Percentiles rank a stretch among this genome's conserved stretches.
phyloP scores from a whole-genome alignment of 2,113 vertebrate species.

The Motacilla tschutschensis region DNA sequence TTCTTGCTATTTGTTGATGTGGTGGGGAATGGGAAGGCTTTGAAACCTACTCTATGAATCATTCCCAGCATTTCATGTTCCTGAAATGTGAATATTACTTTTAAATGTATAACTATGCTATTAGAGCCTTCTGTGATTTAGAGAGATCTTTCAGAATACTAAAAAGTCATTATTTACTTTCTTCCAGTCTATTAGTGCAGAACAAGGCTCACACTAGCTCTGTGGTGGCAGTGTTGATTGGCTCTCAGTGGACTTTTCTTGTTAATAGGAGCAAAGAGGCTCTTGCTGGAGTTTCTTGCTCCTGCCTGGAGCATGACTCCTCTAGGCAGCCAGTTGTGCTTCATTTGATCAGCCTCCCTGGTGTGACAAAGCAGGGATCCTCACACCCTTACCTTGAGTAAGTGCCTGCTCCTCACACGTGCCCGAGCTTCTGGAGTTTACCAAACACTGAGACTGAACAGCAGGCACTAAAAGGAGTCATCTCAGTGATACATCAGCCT shows the following conservation, averaged over 20 bases:
- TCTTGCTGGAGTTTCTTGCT: slow-evolving; percentile 1
- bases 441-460: not conserved
- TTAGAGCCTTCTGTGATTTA: slow-evolving; percentile 48
- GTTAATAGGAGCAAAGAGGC: slow-evolving; percentile 8
- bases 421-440: not conserved
- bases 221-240: not conserved
- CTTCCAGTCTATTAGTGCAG: slow-evolving; percentile 43
- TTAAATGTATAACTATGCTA: slow-evolving; percentile 28
- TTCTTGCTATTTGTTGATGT: not conserved
- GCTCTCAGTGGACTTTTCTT: slow-evolving; percentile 8
- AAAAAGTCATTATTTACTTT: slow-evolving; percentile 58
- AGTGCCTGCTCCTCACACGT: not conserved
- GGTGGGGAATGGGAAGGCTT: not conserved
- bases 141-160: slow-evolving; percentile 36
- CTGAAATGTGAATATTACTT: slow-evolving; percentile 13
- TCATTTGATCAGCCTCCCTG: not conserved
- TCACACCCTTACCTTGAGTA: not conserved
- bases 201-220: not conserved
- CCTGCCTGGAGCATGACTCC: not conserved
- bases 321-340: not conserved
- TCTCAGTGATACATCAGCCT: fast-evolving
- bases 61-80: not conserved
- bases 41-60: slow-evolving; percentile 20
- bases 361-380: not conserved
- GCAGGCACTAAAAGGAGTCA: not conserved